Conservation (phyloP, 2,113 vertebrate genomes). For the Amazona guildingii region DNA sequence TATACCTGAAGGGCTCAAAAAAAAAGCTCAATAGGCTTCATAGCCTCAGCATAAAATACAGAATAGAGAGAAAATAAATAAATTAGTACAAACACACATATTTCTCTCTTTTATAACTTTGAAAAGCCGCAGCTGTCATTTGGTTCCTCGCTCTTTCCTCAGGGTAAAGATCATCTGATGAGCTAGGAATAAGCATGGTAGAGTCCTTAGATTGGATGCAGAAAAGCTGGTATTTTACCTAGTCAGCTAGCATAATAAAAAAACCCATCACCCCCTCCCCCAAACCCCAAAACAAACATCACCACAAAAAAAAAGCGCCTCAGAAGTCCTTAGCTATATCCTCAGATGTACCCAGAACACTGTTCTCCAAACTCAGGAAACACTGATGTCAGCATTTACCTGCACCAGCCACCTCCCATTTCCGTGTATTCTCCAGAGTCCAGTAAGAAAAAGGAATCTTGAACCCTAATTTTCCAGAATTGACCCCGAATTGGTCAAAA, state of each 20-base stretch:
- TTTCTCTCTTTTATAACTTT: slow-evolving; percentile 51
- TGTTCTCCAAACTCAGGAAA: neutral
- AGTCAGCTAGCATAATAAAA: neutral
- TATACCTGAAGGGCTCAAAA: slow-evolving; percentile 50
- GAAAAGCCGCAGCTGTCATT: slow-evolving; percentile 52
- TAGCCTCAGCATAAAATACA: slow-evolving; percentile 19
- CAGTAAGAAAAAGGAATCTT: neutral
- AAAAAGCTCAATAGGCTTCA: slow-evolving; percentile 33
- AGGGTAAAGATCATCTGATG: neutral
- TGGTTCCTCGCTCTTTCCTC: neutral
- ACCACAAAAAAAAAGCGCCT: neutral
- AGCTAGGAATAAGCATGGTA: slow-evolving; percentile 5
- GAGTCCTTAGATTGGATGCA: neutral
- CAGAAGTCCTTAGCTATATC: neutral
- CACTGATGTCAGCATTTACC: neutral
- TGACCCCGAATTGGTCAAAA: neutral
- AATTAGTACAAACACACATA: slow-evolving; percentile 7
- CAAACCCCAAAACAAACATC: no score
- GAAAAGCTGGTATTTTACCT: slow-evolving; percentile 25
- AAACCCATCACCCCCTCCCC: neutral
- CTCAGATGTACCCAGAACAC: neutral
- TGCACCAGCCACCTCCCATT: neutral
- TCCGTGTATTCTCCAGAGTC: neutral
- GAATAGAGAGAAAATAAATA: slow-evolving; percentile 23
- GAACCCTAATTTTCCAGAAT: neutral